phyloP scores from a whole-genome alignment of 2,888 invertebrate species.

The Venusia cambrica region DNA sequence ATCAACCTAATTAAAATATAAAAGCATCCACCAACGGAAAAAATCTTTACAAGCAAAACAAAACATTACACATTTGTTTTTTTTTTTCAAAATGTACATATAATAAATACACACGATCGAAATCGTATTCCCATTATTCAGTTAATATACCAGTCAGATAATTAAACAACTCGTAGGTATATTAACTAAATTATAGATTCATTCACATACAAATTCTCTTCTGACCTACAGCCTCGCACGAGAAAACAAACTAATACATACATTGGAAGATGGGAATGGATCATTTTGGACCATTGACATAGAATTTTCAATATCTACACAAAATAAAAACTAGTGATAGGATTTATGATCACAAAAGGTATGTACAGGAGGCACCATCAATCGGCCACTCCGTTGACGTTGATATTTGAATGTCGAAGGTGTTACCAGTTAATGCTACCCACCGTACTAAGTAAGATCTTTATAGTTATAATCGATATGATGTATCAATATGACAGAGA shows the following conservation, averaged over 20 bases:
- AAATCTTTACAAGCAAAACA: conserved; percentile 66
- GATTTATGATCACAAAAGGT: conserved; percentile 10
- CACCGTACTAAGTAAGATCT: too few relatives aligned
- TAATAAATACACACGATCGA: conserved; percentile 69
- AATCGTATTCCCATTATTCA: conserved; percentile 33
- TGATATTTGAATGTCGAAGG: too few relatives aligned
- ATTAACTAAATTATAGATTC: conserved; percentile 22
- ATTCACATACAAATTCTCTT: conserved; percentile 46
- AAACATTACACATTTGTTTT: conserved; percentile 41
- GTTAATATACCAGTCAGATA: conserved; percentile 27
- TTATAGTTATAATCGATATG: too few relatives aligned
- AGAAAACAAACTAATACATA: conserved; percentile 53
- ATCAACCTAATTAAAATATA: conserved; percentile 40
- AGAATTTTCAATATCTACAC: conserved; percentile 15
- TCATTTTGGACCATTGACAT: conserved; percentile 24
- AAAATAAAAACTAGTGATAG: conserved; percentile 8
- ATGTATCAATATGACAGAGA: too few relatives aligned
- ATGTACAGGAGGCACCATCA: too few relatives aligned
- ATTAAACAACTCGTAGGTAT: conserved; percentile 14
- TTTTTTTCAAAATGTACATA: conserved; percentile 73
- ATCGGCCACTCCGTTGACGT: too few relatives aligned
- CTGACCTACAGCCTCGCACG: conserved; percentile 45
- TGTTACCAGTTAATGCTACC: too few relatives aligned
- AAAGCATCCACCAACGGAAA: conserved; percentile 57
- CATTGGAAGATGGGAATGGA: conserved; percentile 52